Percentiles rank a stretch among this genome's conserved stretches.
Evolutionary conservation across 2,888 invertebrate species (phyloP).

Genomic region (Piscicola geometra): DNA sequence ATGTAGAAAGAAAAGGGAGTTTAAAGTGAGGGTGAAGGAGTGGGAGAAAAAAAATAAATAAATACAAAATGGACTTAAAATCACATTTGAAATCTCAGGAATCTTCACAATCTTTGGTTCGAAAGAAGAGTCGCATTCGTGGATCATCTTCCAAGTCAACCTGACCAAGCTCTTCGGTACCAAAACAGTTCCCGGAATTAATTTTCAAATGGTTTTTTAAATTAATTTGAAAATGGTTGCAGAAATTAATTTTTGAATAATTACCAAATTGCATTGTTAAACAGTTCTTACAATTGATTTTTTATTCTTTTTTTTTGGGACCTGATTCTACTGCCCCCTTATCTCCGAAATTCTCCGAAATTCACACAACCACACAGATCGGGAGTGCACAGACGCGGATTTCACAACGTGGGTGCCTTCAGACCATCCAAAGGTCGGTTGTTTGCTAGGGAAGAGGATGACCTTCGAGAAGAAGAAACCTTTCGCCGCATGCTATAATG

Average conservation of each 20-base stretch:
- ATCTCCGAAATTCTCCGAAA: too few relatives aligned
- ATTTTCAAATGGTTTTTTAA: too few relatives aligned
- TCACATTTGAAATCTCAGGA: conserved; percentile 83
- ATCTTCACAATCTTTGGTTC: conserved; percentile 88
- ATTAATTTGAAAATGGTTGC: not conserved
- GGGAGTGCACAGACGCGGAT: conserved; percentile 66
- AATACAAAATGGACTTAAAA: too few relatives aligned
- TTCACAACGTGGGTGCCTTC: conserved; percentile 81
- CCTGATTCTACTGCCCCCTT: too few relatives aligned
- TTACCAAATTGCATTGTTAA: too few relatives aligned
- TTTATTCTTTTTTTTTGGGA: too few relatives aligned
- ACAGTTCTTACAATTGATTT: too few relatives aligned
- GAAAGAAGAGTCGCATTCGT: conserved; percentile 65
- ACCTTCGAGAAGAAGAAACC: conserved; percentile 71
- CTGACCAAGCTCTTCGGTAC: conserved; percentile 34
- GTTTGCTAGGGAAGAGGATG: conserved; percentile 72
- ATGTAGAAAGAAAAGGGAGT: not conserved
- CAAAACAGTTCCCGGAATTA: too few relatives aligned
- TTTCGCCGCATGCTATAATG: conserved; percentile 75
- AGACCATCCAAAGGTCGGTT: conserved; percentile 58
- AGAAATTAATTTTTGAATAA: too few relatives aligned
- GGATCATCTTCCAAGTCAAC: conserved; percentile 74
- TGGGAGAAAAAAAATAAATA: too few relatives aligned
- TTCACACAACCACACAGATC: conserved; percentile 32
- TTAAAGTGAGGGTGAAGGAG: not conserved